Base-by-base conservation (phyloP, 2,888 invertebrate genomes). In the Eucera pruinosa region DNA sequence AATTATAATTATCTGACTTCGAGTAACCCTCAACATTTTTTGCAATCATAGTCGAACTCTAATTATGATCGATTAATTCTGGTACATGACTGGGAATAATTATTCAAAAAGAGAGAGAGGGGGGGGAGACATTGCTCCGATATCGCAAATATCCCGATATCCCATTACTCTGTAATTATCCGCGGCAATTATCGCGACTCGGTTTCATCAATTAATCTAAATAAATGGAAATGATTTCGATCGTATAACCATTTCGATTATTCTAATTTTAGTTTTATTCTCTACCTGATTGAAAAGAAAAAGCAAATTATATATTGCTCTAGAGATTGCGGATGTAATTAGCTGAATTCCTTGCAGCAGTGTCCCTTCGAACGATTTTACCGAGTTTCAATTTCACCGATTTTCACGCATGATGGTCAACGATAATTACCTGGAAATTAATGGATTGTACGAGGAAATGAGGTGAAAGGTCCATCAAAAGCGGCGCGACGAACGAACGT, bases 341-440 rank as follows among this genome's bases (percentile, higher is more conserved):
- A 67, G 43, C 7, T 36, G 48, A 55, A 20, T 48, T 55, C 45
- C 41, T 58, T 68, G 45, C 67, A n/a, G n/a, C n/a, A 68, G 20
- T 77, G 77, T 66, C 78, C 66, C 52, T 47, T 33, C 23, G 25
- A 25, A 27, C 65, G 80, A 82, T 83, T 58, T 82, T 83, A 81
- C 78, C 81, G 47, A 9, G 23, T 18, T 52, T 62, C 72, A 54
- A 70, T 73, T 71, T 71, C 62, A 15, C 60, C 55, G 67, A 78
- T 50, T 66, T 80, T 64, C 67, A 83, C 77, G 81, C 82, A 72
- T 33, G 66, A 54, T 45, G 75, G 50, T 41, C 57, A 50, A 58
- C 57, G 80, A 65, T 82, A 80, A 82, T 82, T 73, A 64, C 50
- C 43, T 15, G 20, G 47, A 54, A 75, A 72, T 81, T 72, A 69